These are phyloP conservation scores for Gopherus flavomarginatus DNA, from an alignment of 2,113 vertebrate genomes.

Conservation along the genomic window DNA sequence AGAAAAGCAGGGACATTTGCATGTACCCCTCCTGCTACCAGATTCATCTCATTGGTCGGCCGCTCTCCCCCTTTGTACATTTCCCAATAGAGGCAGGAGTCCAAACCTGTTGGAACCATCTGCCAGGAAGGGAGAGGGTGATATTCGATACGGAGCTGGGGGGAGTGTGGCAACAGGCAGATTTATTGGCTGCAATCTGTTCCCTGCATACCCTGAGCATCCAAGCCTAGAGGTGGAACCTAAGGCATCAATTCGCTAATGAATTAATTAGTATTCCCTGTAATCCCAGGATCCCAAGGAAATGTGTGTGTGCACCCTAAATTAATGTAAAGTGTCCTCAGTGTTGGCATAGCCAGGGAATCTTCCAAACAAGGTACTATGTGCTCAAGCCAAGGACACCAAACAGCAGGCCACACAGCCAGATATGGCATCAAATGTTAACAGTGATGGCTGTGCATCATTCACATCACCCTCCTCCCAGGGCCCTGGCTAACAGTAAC, in stretches of 20 bases:
- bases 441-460: background rate
- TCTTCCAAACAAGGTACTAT: background rate
- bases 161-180: slow-evolving; percentile 57
- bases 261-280: slow-evolving; percentile 58
- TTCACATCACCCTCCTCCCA: background rate
- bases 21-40: background rate
- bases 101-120: slow-evolving; percentile 73
- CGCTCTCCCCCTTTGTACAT: slow-evolving; percentile 2
- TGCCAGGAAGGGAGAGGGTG: slow-evolving; percentile 17
- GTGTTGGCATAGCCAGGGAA: background rate
- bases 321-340: background rate
- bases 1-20: background rate
- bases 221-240: background rate
- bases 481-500: background rate
- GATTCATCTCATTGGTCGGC: background rate
- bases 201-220: background rate
- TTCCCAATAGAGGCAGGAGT: background rate
- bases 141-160: background rate
- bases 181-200: slow-evolving; percentile 69
- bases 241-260: slow-evolving; percentile 4
- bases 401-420: background rate
- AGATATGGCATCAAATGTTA: background rate
- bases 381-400: background rate
- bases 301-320: rapidly evolving
- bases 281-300: slow-evolving; percentile 19